phyloP scores from a whole-genome alignment of 1,140 invertebrate species.

The Solen grandis region DNA sequence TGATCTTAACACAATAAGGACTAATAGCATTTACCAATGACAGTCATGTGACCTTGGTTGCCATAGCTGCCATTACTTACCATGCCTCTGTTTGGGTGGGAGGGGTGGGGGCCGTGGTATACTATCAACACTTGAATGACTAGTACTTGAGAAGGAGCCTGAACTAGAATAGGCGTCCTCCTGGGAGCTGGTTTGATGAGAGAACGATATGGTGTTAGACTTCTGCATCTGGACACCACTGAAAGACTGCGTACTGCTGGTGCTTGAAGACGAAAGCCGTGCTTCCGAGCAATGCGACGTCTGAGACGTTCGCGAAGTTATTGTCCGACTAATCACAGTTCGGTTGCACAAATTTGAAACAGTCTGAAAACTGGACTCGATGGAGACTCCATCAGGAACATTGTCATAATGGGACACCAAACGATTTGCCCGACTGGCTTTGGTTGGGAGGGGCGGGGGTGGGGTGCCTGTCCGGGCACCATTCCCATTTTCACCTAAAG shows the following conservation, averaged over 20 bases:
- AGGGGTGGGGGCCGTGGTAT: conserved; percentile 88
- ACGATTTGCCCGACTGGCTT: conserved; percentile 84
- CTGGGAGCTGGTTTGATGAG: conserved; percentile 69
- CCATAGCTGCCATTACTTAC: conserved; percentile 84
- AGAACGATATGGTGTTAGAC: conserved; percentile 57
- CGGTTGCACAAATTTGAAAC: conserved; percentile 57
- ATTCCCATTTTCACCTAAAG: conserved; percentile 3
- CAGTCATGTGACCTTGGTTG: no score
- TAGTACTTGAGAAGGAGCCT: conserved; percentile 75
- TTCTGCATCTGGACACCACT: conserved; percentile 62
- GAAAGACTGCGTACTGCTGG: conserved; percentile 69
- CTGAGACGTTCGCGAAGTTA: conserved; percentile 43
- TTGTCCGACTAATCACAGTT: conserved; percentile 78
- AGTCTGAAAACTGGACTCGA: conserved; percentile 20
- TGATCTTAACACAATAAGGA: no score
- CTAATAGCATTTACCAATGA: no score
- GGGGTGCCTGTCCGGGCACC: background rate
- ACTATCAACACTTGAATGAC: conserved; percentile 77
- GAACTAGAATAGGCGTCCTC: conserved; percentile 77
- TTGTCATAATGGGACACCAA: conserved; percentile 89
- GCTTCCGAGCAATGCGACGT: conserved; percentile 52
- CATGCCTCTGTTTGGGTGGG: conserved; percentile 94
- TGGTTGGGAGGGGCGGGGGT: conserved; percentile 88
- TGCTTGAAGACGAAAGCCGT: conserved; percentile 66
- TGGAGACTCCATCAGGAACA: conserved; percentile 62